Evolutionary conservation across 2,888 invertebrate genomes (phyloP).

Genomic region (Gibbula magus): DNA sequence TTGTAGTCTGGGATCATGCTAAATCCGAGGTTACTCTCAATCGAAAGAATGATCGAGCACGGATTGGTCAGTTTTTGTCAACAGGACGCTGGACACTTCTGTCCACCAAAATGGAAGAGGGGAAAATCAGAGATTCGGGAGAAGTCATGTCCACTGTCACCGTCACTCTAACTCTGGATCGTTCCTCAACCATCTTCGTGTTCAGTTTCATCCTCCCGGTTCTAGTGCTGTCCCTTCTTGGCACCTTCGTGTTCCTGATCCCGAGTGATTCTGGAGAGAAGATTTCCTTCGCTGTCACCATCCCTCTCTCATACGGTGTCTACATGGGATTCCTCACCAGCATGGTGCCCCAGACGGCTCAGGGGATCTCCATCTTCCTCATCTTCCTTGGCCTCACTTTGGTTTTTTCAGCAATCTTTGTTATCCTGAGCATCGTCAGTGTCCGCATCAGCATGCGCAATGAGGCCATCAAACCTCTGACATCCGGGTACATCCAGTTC

Average conservation of each 20-base stretch:
- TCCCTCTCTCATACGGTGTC: not conserved
- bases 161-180: not conserved
- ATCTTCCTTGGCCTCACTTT: not conserved
- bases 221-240: not conserved
- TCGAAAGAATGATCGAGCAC: too few relatives aligned
- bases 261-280: not conserved
- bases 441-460: not conserved
- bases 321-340: not conserved
- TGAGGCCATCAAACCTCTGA: too few relatives aligned
- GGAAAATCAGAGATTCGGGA: not conserved
- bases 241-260: not conserved
- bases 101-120: not conserved
- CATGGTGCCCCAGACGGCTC: not conserved
- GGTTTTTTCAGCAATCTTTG: not conserved
- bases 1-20: not conserved
- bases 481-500: too few relatives aligned
- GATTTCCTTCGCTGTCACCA: not conserved
- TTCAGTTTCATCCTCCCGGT: not conserved
- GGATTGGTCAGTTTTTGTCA: not conserved
- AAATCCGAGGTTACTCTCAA: not conserved
- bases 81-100: not conserved
- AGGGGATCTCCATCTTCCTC: not conserved
- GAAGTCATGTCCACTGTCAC: not conserved
- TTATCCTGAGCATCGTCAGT: not conserved
- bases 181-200: not conserved